phyloP scores from a whole-genome alignment of 2,113 vertebrate species.

The Hydropotes inermis region DNA sequence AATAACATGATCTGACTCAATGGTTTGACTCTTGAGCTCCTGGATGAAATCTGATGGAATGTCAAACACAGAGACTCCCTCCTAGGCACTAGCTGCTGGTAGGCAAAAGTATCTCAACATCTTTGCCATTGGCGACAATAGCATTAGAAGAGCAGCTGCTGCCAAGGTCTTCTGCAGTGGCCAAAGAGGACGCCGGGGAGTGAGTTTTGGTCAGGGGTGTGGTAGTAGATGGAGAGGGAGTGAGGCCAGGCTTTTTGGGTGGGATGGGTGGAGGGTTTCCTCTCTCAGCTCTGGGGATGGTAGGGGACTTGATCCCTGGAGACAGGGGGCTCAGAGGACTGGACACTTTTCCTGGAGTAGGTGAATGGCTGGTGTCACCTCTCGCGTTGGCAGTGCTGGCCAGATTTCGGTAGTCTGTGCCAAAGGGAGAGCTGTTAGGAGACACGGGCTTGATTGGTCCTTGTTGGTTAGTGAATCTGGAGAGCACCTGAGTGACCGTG shows the following conservation, averaged over 20 bases:
- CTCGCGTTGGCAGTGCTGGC: conserved; percentile 75
- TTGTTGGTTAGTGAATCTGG: conserved; percentile 92
- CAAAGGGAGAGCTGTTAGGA: conserved; percentile 92
- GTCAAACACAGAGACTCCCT: conserved; percentile 49
- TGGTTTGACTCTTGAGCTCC: conserved; percentile 67
- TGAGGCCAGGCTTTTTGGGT: conserved; percentile 94
- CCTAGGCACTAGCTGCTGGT: conserved; percentile 84
- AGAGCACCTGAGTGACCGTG: conserved; percentile 94
- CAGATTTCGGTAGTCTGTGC: conserved; percentile 93
- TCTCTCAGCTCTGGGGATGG: conserved; percentile 90
- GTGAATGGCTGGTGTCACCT: conserved; percentile 77
- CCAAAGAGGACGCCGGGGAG: conserved; percentile 68
- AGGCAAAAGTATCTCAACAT: conserved; percentile 91
- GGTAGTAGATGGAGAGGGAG: conserved; percentile 88
- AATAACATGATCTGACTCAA: conserved; percentile 83
- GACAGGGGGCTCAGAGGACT: conserved; percentile 84
- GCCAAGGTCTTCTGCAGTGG: conserved; percentile 81
- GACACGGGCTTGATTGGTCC: conserved; percentile 83
- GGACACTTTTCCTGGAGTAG: conserved; percentile 80
- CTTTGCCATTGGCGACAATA: conserved; percentile 88
- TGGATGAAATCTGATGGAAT: conserved; percentile 72
- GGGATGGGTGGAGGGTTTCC: conserved; percentile 96
- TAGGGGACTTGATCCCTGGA: conserved; percentile 91
- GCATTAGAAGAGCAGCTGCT: conserved; percentile 84
- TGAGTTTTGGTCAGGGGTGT: conserved; percentile 79